Percentiles rank a stretch among this genome's conserved stretches.
Evolutionary conservation across 2,113 vertebrate genomes (phyloP).

Genomic region (Sciurus niger): DNA sequence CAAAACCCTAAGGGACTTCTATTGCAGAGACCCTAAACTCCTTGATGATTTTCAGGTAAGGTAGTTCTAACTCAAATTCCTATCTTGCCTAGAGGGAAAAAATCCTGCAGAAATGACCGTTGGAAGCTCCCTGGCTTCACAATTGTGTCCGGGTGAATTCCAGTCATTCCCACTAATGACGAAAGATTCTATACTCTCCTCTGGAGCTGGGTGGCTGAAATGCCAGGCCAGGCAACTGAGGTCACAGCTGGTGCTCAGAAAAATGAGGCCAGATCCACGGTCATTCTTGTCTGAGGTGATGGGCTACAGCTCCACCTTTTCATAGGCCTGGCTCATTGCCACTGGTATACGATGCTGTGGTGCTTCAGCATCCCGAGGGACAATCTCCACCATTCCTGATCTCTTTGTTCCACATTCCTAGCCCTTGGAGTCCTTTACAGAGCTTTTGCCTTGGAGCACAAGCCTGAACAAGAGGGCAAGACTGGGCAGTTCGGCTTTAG

Average conservation of each 20-base stretch:
- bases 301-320: not conserved
- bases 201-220: not conserved
- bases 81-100: not conserved
- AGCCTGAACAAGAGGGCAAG: not conserved
- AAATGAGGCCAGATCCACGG: not conserved
- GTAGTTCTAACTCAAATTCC: not conserved
- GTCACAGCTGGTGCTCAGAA: not conserved
- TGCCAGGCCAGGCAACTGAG: not conserved
- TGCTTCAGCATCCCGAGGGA: not conserved
- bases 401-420: not conserved
- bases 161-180: not conserved
- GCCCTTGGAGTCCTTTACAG: not conserved
- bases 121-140: not conserved
- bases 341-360: not conserved
- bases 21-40: not conserved
- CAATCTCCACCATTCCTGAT: not conserved
- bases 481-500: not conserved
- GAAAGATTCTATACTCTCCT: not conserved
- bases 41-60: not conserved
- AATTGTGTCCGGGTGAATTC: not conserved
- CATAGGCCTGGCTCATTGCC: not conserved
- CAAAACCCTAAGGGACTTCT: not conserved
- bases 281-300: slow-evolving; percentile 30
- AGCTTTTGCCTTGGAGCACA: not conserved
- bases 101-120: not conserved